A percentile compares a stretch with the other conserved stretches of the same genome.
Evolutionary conservation across 2,888 invertebrate species (phyloP).

Genomic region (Eueremaeus valkanovi): DNA sequence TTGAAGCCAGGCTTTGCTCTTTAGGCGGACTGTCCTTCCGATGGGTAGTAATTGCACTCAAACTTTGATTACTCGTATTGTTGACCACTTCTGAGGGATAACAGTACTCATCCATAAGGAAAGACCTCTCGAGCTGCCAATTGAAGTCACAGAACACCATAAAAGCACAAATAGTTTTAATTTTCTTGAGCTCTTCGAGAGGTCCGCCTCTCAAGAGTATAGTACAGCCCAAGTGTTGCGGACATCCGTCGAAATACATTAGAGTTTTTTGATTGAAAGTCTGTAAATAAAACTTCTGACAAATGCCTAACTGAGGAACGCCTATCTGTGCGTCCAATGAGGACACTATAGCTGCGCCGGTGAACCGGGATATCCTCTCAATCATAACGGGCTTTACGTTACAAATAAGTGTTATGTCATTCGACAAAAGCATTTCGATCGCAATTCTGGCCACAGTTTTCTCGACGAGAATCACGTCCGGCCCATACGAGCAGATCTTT

Average conservation of each 20-base stretch:
- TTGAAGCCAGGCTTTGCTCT: constrained; percentile 42
- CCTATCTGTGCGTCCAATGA: constrained; percentile 78
- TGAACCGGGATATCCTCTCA: constrained; percentile 70
- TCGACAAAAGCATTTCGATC: constrained; percentile 74
- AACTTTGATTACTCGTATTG: not conserved
- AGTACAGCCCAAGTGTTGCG: constrained; percentile 77
- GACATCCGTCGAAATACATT: constrained; percentile 89
- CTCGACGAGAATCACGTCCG: constrained; percentile 83
- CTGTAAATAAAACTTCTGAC: constrained; percentile 53
- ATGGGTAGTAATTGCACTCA: not conserved
- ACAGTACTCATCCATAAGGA: constrained; percentile 66
- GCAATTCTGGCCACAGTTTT: constrained; percentile 76
- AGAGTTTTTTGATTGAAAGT: constrained; percentile 66
- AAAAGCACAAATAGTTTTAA: constrained; percentile 76
- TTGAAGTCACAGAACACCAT: constrained; percentile 82
- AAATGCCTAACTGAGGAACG: constrained; percentile 81
- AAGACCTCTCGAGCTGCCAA: constrained; percentile 85
- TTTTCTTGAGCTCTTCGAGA: constrained; percentile 65
- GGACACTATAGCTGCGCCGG: constrained; percentile 76
- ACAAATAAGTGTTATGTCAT: constrained; percentile 77
- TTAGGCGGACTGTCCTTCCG: not conserved
- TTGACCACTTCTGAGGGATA: constrained; percentile 9
- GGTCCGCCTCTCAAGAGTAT: constrained; percentile 76
- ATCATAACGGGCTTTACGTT: constrained; percentile 77
- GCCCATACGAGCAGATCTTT: constrained; percentile 74